Conservation (phyloP, 2,797 vertebrate species). For the Picus viridis region DNA sequence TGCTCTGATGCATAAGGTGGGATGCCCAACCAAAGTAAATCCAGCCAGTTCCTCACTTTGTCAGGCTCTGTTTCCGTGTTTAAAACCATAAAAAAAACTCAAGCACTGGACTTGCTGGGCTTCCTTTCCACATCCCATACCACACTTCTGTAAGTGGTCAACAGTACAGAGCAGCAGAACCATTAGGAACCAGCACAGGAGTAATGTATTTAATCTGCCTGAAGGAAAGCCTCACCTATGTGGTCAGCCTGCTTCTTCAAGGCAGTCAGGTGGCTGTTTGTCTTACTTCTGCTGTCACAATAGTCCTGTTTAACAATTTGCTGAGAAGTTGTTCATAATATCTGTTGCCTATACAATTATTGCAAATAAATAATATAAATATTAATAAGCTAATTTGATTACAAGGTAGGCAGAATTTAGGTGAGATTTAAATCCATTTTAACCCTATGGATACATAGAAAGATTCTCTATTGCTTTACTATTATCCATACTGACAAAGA, state of each 20-base stretch:
- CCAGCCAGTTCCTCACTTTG: background rate
- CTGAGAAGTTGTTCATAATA: background rate
- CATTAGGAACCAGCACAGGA: accelerated
- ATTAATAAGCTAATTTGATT: background rate
- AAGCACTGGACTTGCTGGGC: background rate
- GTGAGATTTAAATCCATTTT: background rate
- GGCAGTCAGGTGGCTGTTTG: background rate
- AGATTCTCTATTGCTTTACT: background rate
- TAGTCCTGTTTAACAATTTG: background rate
- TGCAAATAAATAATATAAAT: background rate
- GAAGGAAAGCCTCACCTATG: background rate
- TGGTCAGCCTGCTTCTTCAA: accelerated
- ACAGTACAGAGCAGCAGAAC: background rate
- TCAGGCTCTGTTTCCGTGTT: background rate
- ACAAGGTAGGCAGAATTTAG: background rate
- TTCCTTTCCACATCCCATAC: accelerated
- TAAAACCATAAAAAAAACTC: background rate
- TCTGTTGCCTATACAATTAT: background rate
- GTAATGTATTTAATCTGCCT: accelerated
- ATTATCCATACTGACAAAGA: background rate
- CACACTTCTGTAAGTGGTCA: accelerated
- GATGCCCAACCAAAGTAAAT: background rate
- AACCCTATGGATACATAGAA: background rate
- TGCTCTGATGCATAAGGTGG: background rate
- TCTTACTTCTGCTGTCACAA: background rate